A percentile compares a stretch with the other conserved stretches of the same genome.
Conservation (phyloP, 1,140 invertebrate genomes). For the Drosophila pectinifera region DNA sequence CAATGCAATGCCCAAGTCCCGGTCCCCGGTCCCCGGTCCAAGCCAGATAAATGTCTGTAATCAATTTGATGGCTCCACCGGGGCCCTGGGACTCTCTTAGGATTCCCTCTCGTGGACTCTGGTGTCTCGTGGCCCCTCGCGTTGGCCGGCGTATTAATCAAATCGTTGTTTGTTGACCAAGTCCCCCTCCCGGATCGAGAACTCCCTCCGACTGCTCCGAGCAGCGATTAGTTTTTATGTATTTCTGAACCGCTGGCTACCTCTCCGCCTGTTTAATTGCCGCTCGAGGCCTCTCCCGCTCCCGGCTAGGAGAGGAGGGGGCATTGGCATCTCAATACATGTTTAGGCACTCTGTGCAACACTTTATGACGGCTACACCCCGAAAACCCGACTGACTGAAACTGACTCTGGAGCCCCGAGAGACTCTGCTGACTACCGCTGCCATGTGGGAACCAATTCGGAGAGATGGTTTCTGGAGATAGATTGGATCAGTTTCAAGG, state of each 20-base stretch:
- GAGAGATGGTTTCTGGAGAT: constrained; percentile 42
- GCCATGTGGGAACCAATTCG: constrained; percentile 57
- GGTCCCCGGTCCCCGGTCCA: not conserved
- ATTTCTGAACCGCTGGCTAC: constrained; percentile 51
- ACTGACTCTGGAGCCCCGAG: constrained; percentile 3
- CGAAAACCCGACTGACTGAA: constrained; percentile 14
- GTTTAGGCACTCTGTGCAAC: constrained; percentile 81
- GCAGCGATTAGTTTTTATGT: constrained; percentile 75
- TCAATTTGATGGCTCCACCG: constrained; percentile 75
- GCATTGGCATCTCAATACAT: constrained; percentile 82
- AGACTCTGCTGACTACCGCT: constrained; percentile 57
- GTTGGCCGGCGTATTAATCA: constrained; percentile 71
- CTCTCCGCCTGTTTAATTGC: constrained; percentile 71
- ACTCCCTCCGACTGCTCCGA: constrained; percentile 3
- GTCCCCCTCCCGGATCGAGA: not conserved
- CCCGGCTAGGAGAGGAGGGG: no score
- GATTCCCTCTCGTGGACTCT: constrained; percentile 42
- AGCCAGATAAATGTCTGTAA: constrained; percentile 78
- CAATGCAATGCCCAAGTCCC: constrained; percentile 61
- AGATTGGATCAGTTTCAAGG: constrained; percentile 39
- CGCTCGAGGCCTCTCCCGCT: constrained; percentile 40
- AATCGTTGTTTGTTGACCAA: constrained; percentile 62
- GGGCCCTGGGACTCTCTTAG: constrained; percentile 28
- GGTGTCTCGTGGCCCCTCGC: constrained; percentile 40
- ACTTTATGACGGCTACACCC: constrained; percentile 78